Evolutionary conservation across 2,888 invertebrate species (phyloP).

Genomic region (Patella caerulea): DNA sequence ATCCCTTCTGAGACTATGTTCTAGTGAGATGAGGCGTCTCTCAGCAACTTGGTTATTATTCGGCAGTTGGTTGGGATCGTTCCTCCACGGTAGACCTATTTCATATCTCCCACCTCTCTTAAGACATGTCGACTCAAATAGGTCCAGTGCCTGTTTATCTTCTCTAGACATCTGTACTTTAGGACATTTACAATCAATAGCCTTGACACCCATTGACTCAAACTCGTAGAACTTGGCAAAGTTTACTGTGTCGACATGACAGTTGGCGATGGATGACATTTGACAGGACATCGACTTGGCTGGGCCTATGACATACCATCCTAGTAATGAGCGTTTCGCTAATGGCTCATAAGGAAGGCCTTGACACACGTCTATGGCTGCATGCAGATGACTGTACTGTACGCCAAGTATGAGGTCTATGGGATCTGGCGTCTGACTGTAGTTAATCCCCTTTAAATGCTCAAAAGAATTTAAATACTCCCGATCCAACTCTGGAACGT

Average conservation of each 20-base stretch:
- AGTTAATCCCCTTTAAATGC: neutral
- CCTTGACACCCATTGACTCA: neutral
- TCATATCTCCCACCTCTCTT: neutral
- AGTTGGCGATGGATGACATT: neutral
- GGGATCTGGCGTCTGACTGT: neutral
- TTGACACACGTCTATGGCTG: neutral
- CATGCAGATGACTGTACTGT: neutral
- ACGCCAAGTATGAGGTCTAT: neutral
- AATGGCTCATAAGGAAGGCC: slow-evolving; percentile 2
- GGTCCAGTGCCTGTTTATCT: neutral
- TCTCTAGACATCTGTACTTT: neutral
- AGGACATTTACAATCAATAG: slow-evolving; percentile 1
- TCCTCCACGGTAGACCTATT: neutral
- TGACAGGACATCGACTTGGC: neutral
- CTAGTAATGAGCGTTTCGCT: slow-evolving; percentile 1
- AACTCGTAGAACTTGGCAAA: slow-evolving; percentile 11
- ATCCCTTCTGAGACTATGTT: neutral
- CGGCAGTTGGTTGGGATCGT: neutral
- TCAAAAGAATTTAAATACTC: neutral
- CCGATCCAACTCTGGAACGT: neutral
- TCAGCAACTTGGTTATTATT: neutral
- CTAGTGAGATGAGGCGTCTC: slow-evolving; percentile 3
- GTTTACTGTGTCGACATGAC: slow-evolving; percentile 9
- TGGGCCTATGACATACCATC: neutral
- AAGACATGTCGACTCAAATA: neutral